Conservation (phyloP, 2,113 vertebrate genomes). For the Plotosus lineatus region DNA sequence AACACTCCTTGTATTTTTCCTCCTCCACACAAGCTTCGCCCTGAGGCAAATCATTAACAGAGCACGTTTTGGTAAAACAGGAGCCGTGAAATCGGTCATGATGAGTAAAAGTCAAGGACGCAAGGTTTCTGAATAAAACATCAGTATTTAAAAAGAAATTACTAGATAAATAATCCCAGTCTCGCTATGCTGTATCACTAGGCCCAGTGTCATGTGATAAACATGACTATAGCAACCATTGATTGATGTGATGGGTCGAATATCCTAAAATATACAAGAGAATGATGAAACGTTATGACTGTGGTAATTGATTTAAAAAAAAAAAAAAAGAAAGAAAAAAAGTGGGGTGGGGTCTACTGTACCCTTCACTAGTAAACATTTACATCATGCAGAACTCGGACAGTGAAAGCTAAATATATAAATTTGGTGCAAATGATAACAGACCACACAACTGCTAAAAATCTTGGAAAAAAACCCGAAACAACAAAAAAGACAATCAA, state of each 20-base stretch:
- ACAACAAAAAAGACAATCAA: not conserved
- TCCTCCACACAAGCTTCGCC: slow-evolving; percentile 6
- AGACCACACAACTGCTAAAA: not conserved
- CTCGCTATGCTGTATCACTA: not conserved
- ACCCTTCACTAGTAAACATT: not conserved
- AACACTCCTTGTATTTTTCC: slow-evolving; percentile 33
- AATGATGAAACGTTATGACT: not conserved
- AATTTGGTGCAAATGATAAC: not conserved
- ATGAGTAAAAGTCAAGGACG: not conserved
- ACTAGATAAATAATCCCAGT: not conserved
- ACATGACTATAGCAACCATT: not conserved
- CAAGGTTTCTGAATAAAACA: not conserved
- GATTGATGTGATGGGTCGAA: not conserved
- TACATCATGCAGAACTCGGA: not conserved
- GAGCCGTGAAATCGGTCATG: not conserved
- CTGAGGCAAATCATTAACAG: not conserved
- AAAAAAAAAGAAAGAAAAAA: not conserved
- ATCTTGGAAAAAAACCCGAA: too few species aligned
- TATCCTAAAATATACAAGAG: not conserved
- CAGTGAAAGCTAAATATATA: not conserved
- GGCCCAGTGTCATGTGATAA: slow-evolving; percentile 10
- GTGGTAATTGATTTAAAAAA: not conserved
- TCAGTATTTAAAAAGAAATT: slow-evolving; percentile 1
- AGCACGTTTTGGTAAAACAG: slow-evolving; percentile 22
- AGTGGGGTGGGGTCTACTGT: not conserved